These are phyloP conservation scores for Amorpha juglandis DNA, from an alignment of 2,888 invertebrate genomes.

Conservation along the genomic window DNA sequence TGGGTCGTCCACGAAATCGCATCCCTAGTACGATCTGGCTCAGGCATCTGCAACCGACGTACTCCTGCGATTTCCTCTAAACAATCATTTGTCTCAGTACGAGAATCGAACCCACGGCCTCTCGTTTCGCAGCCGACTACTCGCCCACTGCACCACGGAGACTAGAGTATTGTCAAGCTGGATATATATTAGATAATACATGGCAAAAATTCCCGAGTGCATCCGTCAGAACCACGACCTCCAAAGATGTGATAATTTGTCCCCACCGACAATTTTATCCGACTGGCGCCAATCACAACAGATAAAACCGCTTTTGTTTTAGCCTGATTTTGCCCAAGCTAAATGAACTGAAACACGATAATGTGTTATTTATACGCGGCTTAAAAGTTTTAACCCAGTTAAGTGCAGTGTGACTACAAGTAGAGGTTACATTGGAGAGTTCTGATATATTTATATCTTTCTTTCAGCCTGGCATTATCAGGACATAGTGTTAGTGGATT, in stretches of 20 bases:
- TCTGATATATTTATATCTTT: too few species aligned
- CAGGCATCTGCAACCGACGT: too few species aligned
- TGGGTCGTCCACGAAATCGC: too few species aligned
- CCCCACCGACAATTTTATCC: conserved; percentile 52
- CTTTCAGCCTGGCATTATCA: too few species aligned
- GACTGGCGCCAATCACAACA: conserved; percentile 56
- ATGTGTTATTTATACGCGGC: conserved; percentile 2
- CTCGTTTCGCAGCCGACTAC: too few species aligned
- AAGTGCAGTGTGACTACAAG: neutral
- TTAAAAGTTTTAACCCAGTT: conserved; percentile 3
- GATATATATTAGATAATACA: neutral
- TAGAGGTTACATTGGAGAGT: neutral
- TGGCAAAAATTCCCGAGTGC: neutral
- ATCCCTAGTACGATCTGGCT: too few species aligned
- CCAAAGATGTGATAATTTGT: conserved; percentile 55
- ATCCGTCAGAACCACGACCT: conserved; percentile 48
- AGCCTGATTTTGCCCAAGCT: conserved; percentile 50
- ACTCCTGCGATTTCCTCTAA: too few species aligned
- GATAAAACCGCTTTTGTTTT: conserved; percentile 60
- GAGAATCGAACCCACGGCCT: too few species aligned
- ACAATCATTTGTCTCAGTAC: too few species aligned
- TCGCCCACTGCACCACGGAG: too few species aligned
- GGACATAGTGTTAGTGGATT: too few species aligned
- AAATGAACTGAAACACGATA: conserved; percentile 51
- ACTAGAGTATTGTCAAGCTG: too few species aligned